These are phyloP conservation scores for Peromyscus leucopus DNA, from an alignment of 2,113 vertebrate genomes.

Conservation along the genomic window DNA sequence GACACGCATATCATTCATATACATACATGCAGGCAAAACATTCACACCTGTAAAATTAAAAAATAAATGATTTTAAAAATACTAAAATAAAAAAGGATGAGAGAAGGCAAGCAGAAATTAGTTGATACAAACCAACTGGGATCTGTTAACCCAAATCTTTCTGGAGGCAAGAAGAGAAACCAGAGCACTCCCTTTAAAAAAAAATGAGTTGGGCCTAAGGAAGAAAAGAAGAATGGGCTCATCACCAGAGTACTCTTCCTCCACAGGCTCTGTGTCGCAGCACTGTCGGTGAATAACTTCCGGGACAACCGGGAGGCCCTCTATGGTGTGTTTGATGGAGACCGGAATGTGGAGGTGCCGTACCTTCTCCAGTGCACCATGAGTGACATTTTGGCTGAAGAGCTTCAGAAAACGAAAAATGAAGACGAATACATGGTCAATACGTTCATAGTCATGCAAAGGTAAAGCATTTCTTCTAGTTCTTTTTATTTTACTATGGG, in stretches of 20 bases:
- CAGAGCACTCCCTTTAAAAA: neutral
- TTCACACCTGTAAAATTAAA: neutral
- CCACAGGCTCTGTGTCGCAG: constrained; percentile 95
- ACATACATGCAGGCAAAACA: neutral
- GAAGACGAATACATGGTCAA: constrained; percentile 99
- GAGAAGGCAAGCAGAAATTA: neutral
- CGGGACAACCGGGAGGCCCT: constrained; percentile 96
- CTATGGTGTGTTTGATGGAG: constrained; percentile 98
- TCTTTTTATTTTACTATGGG: neutral
- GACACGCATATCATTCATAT: neutral
- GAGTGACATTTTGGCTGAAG: constrained; percentile 97
- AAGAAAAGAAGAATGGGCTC: neutral
- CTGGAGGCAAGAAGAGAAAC: neutral
- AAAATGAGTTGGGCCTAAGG: fast-evolving
- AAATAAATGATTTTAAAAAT: neutral
- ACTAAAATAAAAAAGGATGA: neutral
- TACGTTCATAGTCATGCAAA: constrained; percentile 98
- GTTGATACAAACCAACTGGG: neutral
- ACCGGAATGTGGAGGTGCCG: constrained; percentile 97
- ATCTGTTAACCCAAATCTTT: neutral
- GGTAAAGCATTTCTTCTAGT: constrained; percentile 83
- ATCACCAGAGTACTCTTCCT: fast-evolving
- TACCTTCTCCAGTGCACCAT: constrained; percentile 98
- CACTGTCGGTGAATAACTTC: constrained; percentile 96
- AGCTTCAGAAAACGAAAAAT: constrained; percentile 95